A percentile compares a stretch with the other conserved stretches of the same genome.
Evolutionary conservation across 2,797 vertebrate species (phyloP).

Genomic region (Peromyscus eremicus): DNA sequence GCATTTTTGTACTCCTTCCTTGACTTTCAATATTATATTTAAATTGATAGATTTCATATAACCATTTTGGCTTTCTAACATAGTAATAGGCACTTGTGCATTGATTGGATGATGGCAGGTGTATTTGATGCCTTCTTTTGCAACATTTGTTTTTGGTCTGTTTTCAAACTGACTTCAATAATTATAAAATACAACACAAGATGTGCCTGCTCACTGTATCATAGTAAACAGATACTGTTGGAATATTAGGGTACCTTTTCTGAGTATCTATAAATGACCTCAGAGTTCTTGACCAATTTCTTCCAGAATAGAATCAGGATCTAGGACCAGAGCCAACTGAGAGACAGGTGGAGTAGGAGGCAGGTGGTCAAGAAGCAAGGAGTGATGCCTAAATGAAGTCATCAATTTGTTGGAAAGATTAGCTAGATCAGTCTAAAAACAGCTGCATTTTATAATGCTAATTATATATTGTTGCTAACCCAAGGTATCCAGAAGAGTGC

Average conservation of each 20-base stretch:
- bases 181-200: neutral
- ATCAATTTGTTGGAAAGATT: neutral
- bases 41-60: constrained; percentile 27
- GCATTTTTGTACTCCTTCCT: neutral
- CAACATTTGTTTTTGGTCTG: neutral
- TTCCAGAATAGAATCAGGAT: neutral
- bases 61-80: neutral
- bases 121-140: neutral
- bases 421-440: neutral
- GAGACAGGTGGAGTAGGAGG: neutral
- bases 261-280: constrained; percentile 19
- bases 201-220: neutral
- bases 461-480: constrained; percentile 6
- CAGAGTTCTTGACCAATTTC: neutral
- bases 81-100: neutral
- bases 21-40: constrained; percentile 23
- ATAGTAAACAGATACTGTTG: neutral
- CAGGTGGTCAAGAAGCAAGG: neutral
- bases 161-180: constrained; percentile 38
- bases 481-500: neutral
- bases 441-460: constrained; percentile 24
- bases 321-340: neutral
- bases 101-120: neutral
- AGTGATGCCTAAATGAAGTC: neutral
- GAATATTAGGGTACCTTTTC: neutral